These are phyloP conservation scores for Hecatera dysodea DNA, from an alignment of 2,888 invertebrate species.

Conservation along the genomic window DNA sequence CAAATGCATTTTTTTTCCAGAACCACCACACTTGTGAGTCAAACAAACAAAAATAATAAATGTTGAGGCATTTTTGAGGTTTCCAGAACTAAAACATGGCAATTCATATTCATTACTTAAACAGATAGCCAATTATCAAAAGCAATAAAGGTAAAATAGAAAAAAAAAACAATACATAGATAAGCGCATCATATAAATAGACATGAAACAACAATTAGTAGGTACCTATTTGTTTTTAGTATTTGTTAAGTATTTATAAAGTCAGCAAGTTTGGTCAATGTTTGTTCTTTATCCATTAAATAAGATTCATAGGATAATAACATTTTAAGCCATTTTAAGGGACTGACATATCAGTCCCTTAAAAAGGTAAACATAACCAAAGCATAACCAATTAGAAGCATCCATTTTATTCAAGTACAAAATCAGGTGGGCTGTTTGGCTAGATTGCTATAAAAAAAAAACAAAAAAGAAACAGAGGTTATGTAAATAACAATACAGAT, in stretches of 20 bases:
- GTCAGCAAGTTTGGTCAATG: slow-evolving; percentile 11
- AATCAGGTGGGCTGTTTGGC: neutral
- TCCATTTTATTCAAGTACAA: neutral
- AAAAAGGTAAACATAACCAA: too few species aligned
- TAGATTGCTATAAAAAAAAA: neutral
- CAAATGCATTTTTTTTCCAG: too few species aligned
- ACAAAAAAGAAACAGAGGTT: neutral
- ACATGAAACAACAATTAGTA: slow-evolving; percentile 11
- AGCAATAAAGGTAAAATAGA: too few species aligned
- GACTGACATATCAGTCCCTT: neutral
- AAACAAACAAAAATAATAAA: too few species aligned
- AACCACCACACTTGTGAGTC: too few species aligned
- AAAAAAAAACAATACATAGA: neutral
- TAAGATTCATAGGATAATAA: neutral
- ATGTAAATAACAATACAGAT: slow-evolving; percentile 8
- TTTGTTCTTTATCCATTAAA: neutral
- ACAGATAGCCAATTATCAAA: too few species aligned
- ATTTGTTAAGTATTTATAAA: slow-evolving; percentile 1
- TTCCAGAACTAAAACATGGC: too few species aligned
- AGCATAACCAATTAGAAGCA: slow-evolving; percentile 11
- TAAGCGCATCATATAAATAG: neutral
- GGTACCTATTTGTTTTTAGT: neutral
- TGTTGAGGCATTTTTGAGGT: too few species aligned
- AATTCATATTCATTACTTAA: too few species aligned
- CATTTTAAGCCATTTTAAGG: neutral